phyloP scores from a whole-genome alignment of 2,888 invertebrate genomes.

The Cerastis leucographa region DNA sequence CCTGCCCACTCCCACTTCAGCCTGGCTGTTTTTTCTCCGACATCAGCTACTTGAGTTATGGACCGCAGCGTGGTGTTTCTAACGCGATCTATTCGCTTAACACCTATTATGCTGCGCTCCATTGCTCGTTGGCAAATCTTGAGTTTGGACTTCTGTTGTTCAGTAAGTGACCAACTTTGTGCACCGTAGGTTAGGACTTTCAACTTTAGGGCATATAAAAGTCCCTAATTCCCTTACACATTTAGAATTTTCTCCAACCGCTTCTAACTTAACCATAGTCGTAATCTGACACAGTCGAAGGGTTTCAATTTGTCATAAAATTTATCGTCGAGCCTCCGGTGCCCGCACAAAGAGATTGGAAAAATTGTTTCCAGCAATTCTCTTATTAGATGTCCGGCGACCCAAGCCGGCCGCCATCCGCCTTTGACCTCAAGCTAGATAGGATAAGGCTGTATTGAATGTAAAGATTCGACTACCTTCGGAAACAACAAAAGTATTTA shows the following conservation, averaged over 20 bases:
- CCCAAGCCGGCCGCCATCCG: slow-evolving; percentile 66
- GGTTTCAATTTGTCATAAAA: slow-evolving; percentile 83
- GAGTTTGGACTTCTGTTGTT: too few relatives aligned
- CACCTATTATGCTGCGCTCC: too few relatives aligned
- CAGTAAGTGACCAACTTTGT: too few relatives aligned
- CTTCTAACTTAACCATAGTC: slow-evolving; percentile 63
- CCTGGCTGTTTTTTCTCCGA: too few relatives aligned
- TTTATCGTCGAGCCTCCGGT: slow-evolving; percentile 76
- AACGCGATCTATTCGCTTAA: too few relatives aligned
- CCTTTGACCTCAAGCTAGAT: slow-evolving; percentile 67
- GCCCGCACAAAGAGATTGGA: slow-evolving; percentile 79
- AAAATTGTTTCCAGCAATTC: slow-evolving; percentile 80
- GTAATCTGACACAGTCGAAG: slow-evolving; percentile 73
- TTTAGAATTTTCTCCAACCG: slow-evolving; percentile 1
- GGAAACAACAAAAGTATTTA: slow-evolving; percentile 22
- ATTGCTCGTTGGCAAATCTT: too few relatives aligned
- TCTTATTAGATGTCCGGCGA: slow-evolving; percentile 75
- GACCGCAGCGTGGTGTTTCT: too few relatives aligned
- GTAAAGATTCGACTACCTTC: slow-evolving; percentile 48
- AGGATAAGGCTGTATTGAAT: slow-evolving; percentile 57
- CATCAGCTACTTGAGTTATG: too few relatives aligned
- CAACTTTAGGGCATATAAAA: not conserved
- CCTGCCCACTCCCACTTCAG: too few relatives aligned
- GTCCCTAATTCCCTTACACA: not conserved
- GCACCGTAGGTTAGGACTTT: too few relatives aligned